These are phyloP conservation scores for Melinopterus prodromus DNA, from an alignment of 2,888 invertebrate genomes.

Conservation along the genomic window DNA sequence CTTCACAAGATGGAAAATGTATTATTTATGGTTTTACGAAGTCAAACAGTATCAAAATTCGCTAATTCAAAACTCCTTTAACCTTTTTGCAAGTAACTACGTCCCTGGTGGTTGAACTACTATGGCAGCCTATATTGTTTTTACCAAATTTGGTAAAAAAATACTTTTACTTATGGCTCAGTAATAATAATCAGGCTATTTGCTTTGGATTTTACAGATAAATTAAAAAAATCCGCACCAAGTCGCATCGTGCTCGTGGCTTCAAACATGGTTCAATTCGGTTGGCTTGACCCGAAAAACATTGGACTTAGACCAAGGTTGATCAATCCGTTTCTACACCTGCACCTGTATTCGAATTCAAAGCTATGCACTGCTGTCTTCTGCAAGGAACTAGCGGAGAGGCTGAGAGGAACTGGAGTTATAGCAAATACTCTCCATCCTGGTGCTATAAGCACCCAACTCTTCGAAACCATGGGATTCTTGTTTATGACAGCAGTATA, in stretches of 20 bases:
- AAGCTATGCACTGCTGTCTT: slow-evolving; percentile 56
- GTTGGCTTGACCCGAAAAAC: slow-evolving; percentile 11
- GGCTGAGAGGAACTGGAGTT: slow-evolving; percentile 51
- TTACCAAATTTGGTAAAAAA: too few species aligned
- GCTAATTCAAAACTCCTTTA: too few species aligned
- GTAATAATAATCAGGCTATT: too few species aligned
- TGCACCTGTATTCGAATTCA: slow-evolving; percentile 53
- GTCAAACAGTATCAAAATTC: too few species aligned
- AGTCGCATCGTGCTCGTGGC: slow-evolving; percentile 50
- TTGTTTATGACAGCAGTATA: slow-evolving; percentile 5
- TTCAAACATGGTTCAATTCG: slow-evolving; percentile 38
- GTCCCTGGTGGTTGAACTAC: too few species aligned
- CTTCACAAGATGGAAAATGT: too few species aligned
- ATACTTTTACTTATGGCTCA: too few species aligned
- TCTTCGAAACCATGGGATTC: not conserved
- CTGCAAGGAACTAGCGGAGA: slow-evolving; percentile 55
- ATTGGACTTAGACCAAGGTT: not conserved
- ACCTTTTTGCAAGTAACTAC: too few species aligned
- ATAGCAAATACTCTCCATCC: slow-evolving; percentile 57
- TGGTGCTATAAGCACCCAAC: slow-evolving; percentile 48
- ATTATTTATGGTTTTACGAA: too few species aligned
- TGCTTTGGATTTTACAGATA: slow-evolving; percentile 53
- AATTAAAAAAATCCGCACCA: slow-evolving; percentile 57
- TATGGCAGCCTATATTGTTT: too few species aligned
- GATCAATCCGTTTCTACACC: not conserved